Evolutionary conservation across 1,140 invertebrate species (phyloP), one percentile per base, ranked within the genome.

Genomic region (Scaptomyza montana): DNA sequence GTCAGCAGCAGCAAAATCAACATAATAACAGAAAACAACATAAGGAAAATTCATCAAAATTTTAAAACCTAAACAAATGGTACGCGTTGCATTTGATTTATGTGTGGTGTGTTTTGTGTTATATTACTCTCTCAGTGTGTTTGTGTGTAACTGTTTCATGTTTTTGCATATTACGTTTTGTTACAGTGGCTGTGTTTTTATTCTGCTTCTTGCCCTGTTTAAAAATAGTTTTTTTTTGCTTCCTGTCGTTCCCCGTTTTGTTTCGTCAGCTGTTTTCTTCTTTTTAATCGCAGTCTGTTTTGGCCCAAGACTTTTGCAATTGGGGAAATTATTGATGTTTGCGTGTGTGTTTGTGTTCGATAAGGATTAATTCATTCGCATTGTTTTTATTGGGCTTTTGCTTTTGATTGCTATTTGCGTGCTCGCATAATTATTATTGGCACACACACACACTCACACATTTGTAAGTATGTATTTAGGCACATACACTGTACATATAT

Each of bases 11-110:
- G 49, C 41, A 60, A 67, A 30, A 65, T 36, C 53, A 61, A 28
- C 51, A n/a, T 55, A 62, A 33, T 0, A 33, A 8, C 30, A 8
- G 0, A 36, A 36, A 36, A 36, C 7, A 9, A 54, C 49, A 55
- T 53, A 59, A 53, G 30, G 21, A 19, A 33, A 69, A 50, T 33
- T 46, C 33, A 59, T 59, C 57, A 62, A 53, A 45, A 13, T 33
- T 66, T 2, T 33, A 78, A 36, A 80, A 87, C 69, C 76, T 78
- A 87, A 86, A 81, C 81, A 87, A 86, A 86, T 86, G 81, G 81
- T 86, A 86, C 53, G 62, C 30, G 41, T 19, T 39, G 56, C 56
- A n/a, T 41, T 72, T 60, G 13, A 25, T 61, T 50, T 61, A 55
- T 57, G 5, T 30, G 36, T 66, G 19, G 25, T 30, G 43, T 69